A percentile compares a stretch with the other conserved stretches of the same genome.
Conservation (phyloP, 2,888 invertebrate genomes). For the Hecatera dysodea region DNA sequence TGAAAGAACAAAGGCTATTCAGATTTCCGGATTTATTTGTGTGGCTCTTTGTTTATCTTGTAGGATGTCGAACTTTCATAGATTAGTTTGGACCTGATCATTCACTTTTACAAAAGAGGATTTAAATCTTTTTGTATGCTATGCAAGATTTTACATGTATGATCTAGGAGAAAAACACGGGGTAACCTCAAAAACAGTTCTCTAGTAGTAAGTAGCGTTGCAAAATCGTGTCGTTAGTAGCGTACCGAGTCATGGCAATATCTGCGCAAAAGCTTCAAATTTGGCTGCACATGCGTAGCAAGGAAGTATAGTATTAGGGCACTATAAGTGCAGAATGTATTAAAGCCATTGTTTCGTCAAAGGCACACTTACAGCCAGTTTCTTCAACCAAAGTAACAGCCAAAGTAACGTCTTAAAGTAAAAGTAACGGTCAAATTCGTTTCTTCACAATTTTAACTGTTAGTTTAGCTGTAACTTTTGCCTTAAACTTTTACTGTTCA, state of each 20-base stretch:
- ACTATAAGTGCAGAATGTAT: slow-evolving; percentile 13
- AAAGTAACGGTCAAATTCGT: too few species aligned
- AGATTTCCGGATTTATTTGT: slow-evolving; percentile 43
- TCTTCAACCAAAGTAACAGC: too few species aligned
- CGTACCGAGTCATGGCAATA: neutral
- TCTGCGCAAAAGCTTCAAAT: neutral
- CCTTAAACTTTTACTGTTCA: too few species aligned
- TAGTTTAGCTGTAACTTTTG: too few species aligned
- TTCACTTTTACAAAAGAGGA: neutral
- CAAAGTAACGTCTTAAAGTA: too few species aligned
- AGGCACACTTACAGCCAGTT: slow-evolving; percentile 32
- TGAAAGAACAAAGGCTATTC: slow-evolving; percentile 53
- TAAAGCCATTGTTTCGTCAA: slow-evolving; percentile 48
- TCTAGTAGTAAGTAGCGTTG: too few species aligned
- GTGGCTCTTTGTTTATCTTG: slow-evolving; percentile 50
- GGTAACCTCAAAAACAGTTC: neutral
- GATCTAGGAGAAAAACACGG: neutral
- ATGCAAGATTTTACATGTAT: too few species aligned
- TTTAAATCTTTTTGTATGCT: neutral
- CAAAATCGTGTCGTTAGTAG: too few species aligned
- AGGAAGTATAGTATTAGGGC: slow-evolving; percentile 19
- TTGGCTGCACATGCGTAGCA: neutral
- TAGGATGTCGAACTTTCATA: slow-evolving; percentile 16
- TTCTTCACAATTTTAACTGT: too few species aligned
- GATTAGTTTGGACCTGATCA: neutral